Conservation (phyloP, 2,888 invertebrate species). For the Cryptus armator region DNA sequence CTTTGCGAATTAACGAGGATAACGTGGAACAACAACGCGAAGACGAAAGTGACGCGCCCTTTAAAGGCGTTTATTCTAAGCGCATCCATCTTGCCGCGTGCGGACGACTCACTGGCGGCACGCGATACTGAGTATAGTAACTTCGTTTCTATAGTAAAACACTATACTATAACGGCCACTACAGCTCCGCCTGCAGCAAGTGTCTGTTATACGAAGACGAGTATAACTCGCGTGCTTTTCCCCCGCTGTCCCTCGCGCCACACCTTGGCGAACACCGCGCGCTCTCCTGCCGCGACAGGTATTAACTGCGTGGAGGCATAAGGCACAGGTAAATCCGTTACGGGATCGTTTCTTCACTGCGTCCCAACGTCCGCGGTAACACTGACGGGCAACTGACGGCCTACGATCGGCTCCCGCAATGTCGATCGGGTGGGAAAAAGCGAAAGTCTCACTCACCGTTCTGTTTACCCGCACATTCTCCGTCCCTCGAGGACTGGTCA, state of each 20-base stretch:
- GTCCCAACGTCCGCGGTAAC: constrained; percentile 9
- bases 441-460: constrained; percentile 56
- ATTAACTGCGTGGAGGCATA: constrained; percentile 3
- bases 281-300: constrained; percentile 29
- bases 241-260: constrained; percentile 16
- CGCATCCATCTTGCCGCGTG: constrained; percentile 81
- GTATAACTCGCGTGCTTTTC: constrained; percentile 28
- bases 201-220: background rate
- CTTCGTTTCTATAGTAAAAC: background rate
- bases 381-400: constrained; percentile 3
- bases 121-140: constrained; percentile 22
- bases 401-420: constrained; percentile 9
- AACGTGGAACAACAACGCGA: constrained; percentile 43
- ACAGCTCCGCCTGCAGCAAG: constrained; percentile 1
- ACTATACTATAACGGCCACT: background rate
- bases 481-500: background rate
- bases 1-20: constrained; percentile 60
- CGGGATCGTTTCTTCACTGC: constrained; percentile 7
- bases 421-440: constrained; percentile 47
- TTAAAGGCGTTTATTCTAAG: constrained; percentile 74
- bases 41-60: constrained; percentile 68
- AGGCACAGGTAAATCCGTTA: constrained; percentile 5
- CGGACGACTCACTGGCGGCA: constrained; percentile 59
- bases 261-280: constrained; percentile 56
- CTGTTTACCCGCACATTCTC: constrained; percentile 11